Conservation (phyloP, 2,113 vertebrate genomes). For the Sander lucioperca region DNA sequence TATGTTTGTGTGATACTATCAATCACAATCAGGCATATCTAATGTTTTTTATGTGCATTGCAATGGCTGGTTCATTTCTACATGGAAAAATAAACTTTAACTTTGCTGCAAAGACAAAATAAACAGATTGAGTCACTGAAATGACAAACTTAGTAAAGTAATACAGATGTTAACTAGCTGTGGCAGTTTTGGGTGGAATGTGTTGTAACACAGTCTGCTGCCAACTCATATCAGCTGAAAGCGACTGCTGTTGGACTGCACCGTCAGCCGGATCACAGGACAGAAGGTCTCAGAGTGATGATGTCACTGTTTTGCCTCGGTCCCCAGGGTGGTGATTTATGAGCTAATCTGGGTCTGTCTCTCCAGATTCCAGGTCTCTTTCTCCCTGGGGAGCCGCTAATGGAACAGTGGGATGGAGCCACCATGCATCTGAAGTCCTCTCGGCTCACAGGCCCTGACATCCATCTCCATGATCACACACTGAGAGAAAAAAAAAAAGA, state of each 20-base stretch:
- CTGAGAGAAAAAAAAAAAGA: conserved; percentile 20
- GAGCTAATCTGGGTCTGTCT: conserved; percentile 91
- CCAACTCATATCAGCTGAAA: conserved; percentile 75
- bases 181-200: conserved; percentile 63
- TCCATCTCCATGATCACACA: conserved; percentile 77
- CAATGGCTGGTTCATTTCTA: conserved; percentile 14
- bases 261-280: conserved; percentile 72
- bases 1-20: conserved; percentile 20
- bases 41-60: conserved; percentile 6
- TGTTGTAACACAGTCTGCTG: conserved; percentile 65
- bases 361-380: conserved; percentile 82
- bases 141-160: conserved; percentile 40
- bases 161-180: conserved; percentile 55
- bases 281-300: conserved; percentile 78
- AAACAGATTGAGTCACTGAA: conserved; percentile 56
- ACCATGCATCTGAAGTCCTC: conserved; percentile 79
- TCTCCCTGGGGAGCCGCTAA: conserved; percentile 86
- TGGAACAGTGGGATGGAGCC: conserved; percentile 88
- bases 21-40: conserved; percentile 37
- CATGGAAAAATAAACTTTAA: neutral
- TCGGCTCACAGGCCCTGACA: conserved; percentile 75
- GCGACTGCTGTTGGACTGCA: conserved; percentile 66
- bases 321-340: conserved; percentile 90
- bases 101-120: conserved; percentile 29
- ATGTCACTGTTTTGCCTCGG: conserved; percentile 82